These are phyloP conservation scores for Nannobrachium achirus DNA, from an alignment of 2,113 vertebrate species.

Conservation along the genomic window DNA sequence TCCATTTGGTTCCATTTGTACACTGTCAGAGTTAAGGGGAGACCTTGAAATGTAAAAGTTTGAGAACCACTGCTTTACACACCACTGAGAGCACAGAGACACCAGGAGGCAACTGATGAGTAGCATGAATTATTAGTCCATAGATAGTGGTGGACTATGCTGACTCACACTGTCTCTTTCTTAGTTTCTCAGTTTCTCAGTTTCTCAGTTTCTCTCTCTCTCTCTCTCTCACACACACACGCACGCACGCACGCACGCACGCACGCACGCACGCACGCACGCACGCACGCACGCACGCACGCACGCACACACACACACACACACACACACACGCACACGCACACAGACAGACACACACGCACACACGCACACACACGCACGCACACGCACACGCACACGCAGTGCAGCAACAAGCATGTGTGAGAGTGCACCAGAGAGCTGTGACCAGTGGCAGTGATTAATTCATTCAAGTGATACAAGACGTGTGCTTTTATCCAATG, in stretches of 20 bases:
- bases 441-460: neutral
- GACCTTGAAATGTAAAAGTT: too few species aligned
- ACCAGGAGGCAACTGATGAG: constrained; percentile 45
- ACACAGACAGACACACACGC: too few species aligned
- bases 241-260: too few species aligned
- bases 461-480: neutral
- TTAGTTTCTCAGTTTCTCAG: neutral
- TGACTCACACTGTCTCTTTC: constrained; percentile 50
- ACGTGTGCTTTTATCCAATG: neutral
- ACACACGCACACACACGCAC: neutral
- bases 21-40: too few species aligned
- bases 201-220: neutral
- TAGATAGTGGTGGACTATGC: constrained; percentile 50
- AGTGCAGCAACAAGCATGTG: neutral
- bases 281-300: too few species aligned
- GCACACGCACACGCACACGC: neutral
- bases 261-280: too few species aligned
- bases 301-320: too few species aligned
- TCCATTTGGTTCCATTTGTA: too few species aligned
- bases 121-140: constrained; percentile 49
- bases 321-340: too few species aligned
- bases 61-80: too few species aligned
- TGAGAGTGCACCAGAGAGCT: neutral
- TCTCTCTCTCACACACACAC: too few species aligned
- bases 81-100: constrained; percentile 53